Base-by-base conservation (phyloP, 2,113 vertebrate species). In the Himantopus leucocephalus region DNA sequence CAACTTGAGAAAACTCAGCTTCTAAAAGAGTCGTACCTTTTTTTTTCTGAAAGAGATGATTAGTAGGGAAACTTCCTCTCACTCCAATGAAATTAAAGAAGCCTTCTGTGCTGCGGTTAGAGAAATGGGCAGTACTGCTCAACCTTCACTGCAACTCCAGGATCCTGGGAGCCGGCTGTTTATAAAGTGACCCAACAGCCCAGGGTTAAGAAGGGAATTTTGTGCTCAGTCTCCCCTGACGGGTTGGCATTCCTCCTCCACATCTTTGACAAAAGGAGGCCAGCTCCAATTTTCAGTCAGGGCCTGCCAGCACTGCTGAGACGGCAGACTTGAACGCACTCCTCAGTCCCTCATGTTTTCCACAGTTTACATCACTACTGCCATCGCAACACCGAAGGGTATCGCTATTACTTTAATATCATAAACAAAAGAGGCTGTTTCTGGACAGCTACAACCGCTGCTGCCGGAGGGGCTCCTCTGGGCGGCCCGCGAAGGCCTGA, bases 261-360 rank as follows among this genome's bases (percentile, higher is more conserved):
- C 22, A 3, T 7, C 58, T 37, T 11, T 15, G 32, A 5, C 59
- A 23, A 14, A 37, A 14, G 26, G 53, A 58, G 9, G 66, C 27
- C 41, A 11, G 66, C 13, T 24, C 64, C 50, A 1, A 2, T 18
- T 26, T 34, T 17, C 47, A 26, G 53, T 19, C 32, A 39, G 35
- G 14, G 15, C 5, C 43, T 34, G 20, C n/a, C 45, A 6, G 2
- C 34, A 1, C 23, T 7, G 58, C 41, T 6, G 34, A 12, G 45
- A 2, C 1, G 5, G 72, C 59, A 2, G 58, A 3, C 64, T 4
- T 2, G 14, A 29, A 20, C 0, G 27, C 24, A 0, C 15, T 24
- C 58, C 58, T 29, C 16, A 14, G 53, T 3, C 50, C 70, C 9
- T 50, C 47, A 1, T 3, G 30, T 16, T 64, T 14, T 5, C 56